phyloP scores from a whole-genome alignment of 1,140 invertebrate genomes.

The Globodera rostochiensis region DNA sequence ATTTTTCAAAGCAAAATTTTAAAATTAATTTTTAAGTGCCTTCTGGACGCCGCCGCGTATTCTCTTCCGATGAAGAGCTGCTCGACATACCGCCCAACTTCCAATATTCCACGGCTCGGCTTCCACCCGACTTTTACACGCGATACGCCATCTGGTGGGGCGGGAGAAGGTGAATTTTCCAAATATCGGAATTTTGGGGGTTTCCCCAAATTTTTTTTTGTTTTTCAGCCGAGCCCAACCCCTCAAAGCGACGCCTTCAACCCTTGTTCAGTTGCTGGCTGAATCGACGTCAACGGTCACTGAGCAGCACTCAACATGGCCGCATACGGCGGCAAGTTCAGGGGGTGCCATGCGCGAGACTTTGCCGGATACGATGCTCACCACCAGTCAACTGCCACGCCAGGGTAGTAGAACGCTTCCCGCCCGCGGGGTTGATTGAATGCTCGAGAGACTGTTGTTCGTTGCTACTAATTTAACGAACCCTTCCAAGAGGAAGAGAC shows the following conservation, averaged over 20 bases:
- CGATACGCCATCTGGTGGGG: conserved; percentile 23
- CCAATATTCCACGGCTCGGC: conserved; percentile 19
- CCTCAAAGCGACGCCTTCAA: not conserved
- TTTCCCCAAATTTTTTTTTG: not conserved
- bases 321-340: not conserved
- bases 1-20: not conserved
- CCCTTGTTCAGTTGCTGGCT: not conserved
- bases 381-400: not conserved
- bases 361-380: not conserved
- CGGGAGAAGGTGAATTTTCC: not conserved
- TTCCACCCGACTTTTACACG: conserved; percentile 21
- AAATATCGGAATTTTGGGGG: not conserved
- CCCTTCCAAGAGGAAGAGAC: not conserved
- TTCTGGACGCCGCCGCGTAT: not conserved
- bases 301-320: not conserved
- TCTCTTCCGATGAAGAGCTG: conserved; percentile 29
- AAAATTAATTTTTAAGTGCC: not conserved
- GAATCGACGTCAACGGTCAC: not conserved
- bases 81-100: conserved; percentile 28
- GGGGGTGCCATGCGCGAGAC: not conserved
- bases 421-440: too few species aligned
- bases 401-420: not conserved
- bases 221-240: not conserved
- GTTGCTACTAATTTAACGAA: not conserved
- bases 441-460: too few species aligned